Conservation (phyloP, 2,113 vertebrate species). For the Lamprotornis superbus region DNA sequence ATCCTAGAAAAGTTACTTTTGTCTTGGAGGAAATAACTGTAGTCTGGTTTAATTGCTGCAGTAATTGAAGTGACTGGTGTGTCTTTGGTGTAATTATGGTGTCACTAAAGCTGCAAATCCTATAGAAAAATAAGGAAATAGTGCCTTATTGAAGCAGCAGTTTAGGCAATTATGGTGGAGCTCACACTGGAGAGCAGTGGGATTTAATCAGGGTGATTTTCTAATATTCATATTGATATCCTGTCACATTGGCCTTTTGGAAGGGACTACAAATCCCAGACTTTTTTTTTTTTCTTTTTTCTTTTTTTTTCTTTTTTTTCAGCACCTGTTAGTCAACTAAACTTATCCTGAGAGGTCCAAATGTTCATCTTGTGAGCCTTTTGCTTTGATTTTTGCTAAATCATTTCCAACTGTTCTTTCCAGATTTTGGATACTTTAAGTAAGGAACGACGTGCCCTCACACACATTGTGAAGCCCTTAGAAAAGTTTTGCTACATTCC, state of each 20-base stretch:
- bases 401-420: not conserved
- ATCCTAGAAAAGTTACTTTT: not conserved
- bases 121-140: not conserved
- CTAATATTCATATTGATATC: not conserved
- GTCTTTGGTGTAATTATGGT: slow-evolving; percentile 39
- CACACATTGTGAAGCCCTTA: fast-evolving
- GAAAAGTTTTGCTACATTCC: fast-evolving
- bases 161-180: not conserved
- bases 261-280: not conserved
- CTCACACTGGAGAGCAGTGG: not conserved
- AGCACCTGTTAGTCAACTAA: not conserved
- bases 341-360: not conserved
- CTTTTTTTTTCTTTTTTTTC: not conserved
- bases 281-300: too few species aligned
- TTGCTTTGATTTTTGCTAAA: not conserved
- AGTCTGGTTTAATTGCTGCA: slow-evolving; percentile 1
- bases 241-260: not conserved
- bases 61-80: slow-evolving; percentile 47
- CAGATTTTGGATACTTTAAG: not conserved
- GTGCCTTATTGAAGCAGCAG: not conserved
- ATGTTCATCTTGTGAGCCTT: not conserved
- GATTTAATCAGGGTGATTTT: not conserved
- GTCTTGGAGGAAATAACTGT: slow-evolving; percentile 14
- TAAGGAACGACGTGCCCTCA: fast-evolving
- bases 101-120: slow-evolving; percentile 28